phyloP scores from a whole-genome alignment of 2,888 invertebrate genomes.

The Leucania comma region DNA sequence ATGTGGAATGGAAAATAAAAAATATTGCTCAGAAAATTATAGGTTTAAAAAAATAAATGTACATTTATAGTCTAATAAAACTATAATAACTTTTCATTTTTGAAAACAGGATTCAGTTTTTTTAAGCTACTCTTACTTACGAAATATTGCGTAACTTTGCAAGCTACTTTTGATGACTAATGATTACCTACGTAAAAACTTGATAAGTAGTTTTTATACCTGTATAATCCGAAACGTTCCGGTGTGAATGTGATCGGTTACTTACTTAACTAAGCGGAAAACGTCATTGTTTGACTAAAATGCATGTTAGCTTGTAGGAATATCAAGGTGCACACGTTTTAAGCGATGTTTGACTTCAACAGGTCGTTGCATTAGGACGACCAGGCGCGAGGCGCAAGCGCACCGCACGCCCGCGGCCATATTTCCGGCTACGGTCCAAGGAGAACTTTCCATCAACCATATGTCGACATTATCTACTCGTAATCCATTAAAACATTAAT shows the following conservation, averaged over 20 bases:
- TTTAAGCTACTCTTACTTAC: constrained; percentile 1
- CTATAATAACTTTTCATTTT: background rate
- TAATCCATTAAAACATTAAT: constrained; percentile 39
- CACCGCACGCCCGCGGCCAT: constrained; percentile 44
- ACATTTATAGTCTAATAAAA: constrained; percentile 18
- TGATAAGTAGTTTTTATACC: constrained; percentile 16
- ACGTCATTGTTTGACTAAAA: constrained; percentile 1
- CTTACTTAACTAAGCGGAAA: background rate
- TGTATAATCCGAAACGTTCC: constrained; percentile 17
- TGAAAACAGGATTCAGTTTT: constrained; percentile 7
- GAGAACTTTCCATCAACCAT: constrained; percentile 66
- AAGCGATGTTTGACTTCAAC: constrained; percentile 17
- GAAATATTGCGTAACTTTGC: constrained; percentile 32
- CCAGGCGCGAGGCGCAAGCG: constrained; percentile 36
- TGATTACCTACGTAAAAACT: background rate
- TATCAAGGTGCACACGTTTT: constrained; percentile 2
- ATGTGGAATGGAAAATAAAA: constrained; percentile 4
- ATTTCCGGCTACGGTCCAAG: constrained; percentile 60
- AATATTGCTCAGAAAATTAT: constrained; percentile 1
- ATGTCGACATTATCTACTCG: constrained; percentile 45
- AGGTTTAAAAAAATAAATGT: background rate
- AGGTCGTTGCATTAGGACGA: constrained; percentile 39
- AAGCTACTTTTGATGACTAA: constrained; percentile 16
- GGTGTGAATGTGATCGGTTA: constrained; percentile 11
- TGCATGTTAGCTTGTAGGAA: background rate